Percentiles rank a stretch among this genome's conserved stretches.
phyloP scores from a whole-genome alignment of 1,140 invertebrate species.

The Aphelinus certus region DNA sequence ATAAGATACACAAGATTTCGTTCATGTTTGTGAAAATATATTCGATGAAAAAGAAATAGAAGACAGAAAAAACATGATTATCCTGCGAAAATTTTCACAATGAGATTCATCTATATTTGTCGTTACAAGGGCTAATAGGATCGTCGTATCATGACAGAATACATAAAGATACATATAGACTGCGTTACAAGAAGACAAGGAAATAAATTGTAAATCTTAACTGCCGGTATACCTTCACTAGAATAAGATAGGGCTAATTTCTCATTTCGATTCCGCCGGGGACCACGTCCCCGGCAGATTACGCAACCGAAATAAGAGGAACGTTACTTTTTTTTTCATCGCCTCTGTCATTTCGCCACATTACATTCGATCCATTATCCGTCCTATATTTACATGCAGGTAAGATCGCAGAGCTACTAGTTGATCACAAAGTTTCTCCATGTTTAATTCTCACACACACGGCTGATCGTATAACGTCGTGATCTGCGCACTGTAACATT shows the following conservation, averaged over 20 bases:
- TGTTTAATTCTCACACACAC: too few species aligned
- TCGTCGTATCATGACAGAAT: slow-evolving; percentile 1
- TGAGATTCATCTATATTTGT: too few species aligned
- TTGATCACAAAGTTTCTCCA: not conserved
- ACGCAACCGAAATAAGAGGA: slow-evolving; percentile 27
- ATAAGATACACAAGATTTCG: slow-evolving; percentile 7
- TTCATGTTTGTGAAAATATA: slow-evolving; percentile 39
- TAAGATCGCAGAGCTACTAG: not conserved
- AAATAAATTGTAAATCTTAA: slow-evolving; percentile 20
- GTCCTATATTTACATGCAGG: slow-evolving; percentile 24
- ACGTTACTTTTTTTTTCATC: slow-evolving; percentile 17
- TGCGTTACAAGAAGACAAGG: not conserved
- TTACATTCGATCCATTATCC: slow-evolving; percentile 8
- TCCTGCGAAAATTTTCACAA: slow-evolving; percentile 11
- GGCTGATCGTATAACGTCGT: too few species aligned
- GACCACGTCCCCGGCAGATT: not conserved
- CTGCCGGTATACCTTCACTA: slow-evolving; percentile 30
- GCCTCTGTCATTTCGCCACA: slow-evolving; percentile 16
- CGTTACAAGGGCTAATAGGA: slow-evolving; percentile 3
- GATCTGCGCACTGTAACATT: too few species aligned
- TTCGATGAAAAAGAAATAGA: slow-evolving; percentile 36
- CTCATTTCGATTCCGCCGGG: slow-evolving; percentile 16
- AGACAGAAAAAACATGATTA: slow-evolving; percentile 10
- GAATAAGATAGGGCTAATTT: slow-evolving; percentile 21
- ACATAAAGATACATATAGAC: not conserved